Percentiles rank a stretch among this genome's conserved stretches.
phyloP scores from a whole-genome alignment of 2,797 vertebrate genomes.

The Squalus acanthias region DNA sequence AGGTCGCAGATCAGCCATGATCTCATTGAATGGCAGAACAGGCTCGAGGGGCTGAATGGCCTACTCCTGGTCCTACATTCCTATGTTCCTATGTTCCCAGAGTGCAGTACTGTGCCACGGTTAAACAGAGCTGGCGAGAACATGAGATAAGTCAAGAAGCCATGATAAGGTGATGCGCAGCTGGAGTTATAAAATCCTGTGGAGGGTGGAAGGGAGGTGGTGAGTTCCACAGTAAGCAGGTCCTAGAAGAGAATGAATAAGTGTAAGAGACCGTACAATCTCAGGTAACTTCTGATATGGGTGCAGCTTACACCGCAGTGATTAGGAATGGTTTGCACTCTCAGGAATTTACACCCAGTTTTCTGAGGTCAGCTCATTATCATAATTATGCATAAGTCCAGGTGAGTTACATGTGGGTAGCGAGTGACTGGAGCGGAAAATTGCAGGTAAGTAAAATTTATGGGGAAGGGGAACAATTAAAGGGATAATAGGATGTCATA shows the following conservation, averaged over 20 bases:
- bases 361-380: neutral
- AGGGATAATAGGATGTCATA: neutral
- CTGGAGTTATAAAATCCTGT: neutral
- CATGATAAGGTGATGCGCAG: neutral
- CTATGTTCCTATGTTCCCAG: too few relatives aligned
- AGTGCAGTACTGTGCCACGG: neutral
- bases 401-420: neutral
- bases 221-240: neutral
- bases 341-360: neutral
- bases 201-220: neutral
- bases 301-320: neutral
- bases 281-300: neutral
- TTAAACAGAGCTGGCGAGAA: neutral
- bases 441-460: neutral
- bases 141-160: neutral
- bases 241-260: neutral
- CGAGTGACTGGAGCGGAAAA: neutral
- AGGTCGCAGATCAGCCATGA: too few relatives aligned
- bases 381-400: neutral
- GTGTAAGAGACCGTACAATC: neutral
- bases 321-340: neutral
- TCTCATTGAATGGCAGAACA: too few relatives aligned
- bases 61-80: too few relatives aligned
- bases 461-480: neutral
- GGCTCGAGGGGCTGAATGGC: too few relatives aligned